Percentiles rank a stretch among this genome's conserved stretches.
These are phyloP conservation scores for Phyto melanocephala DNA, from an alignment of 2,888 invertebrate species.

Conservation along the genomic window DNA sequence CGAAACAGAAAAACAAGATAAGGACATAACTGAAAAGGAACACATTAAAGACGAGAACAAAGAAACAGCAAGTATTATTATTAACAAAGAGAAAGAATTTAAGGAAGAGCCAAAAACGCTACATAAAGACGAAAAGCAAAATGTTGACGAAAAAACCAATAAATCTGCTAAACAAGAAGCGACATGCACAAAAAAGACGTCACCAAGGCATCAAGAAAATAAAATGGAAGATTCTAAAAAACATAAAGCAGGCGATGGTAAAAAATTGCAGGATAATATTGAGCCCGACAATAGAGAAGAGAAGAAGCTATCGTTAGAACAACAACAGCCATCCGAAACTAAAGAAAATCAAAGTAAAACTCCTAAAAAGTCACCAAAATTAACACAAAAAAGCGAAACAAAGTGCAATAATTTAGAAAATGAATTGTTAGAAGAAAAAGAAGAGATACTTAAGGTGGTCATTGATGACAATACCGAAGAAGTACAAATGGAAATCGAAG, in stretches of 20 bases:
- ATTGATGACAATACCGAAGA: slow-evolving; percentile 73
- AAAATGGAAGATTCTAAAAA: neutral
- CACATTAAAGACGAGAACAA: neutral
- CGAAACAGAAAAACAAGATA: neutral
- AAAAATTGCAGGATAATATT: neutral
- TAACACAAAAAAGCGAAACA: slow-evolving; percentile 37
- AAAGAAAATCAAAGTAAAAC: slow-evolving; percentile 59
- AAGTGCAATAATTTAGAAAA: slow-evolving; percentile 62
- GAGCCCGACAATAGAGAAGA: neutral
- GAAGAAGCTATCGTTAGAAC: neutral
- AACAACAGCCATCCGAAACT: slow-evolving; percentile 13
- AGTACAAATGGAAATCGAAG: slow-evolving; percentile 75
- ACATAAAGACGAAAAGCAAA: neutral
- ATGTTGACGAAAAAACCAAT: neutral
- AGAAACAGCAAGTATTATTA: no score
- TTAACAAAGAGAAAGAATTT: no score
- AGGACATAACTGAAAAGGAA: neutral
- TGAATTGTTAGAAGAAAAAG: slow-evolving; percentile 61
- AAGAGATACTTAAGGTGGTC: slow-evolving; percentile 65
- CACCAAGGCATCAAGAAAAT: slow-evolving; percentile 48
- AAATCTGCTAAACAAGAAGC: neutral
- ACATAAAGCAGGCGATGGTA: neutral
- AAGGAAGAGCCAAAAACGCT: neutral
- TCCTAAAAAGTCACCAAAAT: slow-evolving; percentile 63
- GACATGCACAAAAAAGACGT: slow-evolving; percentile 44